phyloP scores from a whole-genome alignment of 2,888 invertebrate species.

The Dasysyrphus tricinctus region DNA sequence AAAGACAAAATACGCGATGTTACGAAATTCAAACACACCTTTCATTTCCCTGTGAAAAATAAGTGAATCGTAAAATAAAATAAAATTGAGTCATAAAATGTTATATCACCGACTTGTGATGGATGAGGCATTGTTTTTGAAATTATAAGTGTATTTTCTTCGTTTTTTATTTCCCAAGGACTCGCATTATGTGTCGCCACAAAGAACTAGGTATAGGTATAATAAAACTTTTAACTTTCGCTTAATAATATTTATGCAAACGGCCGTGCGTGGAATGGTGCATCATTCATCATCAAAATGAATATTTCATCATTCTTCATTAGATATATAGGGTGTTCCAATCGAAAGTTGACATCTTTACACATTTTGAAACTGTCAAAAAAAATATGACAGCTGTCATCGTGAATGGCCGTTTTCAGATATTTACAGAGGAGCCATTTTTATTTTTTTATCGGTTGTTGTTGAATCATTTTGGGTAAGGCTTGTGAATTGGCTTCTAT shows the following conservation, averaged over 20 bases:
- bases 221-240: constrained; percentile 59
- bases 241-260: constrained; percentile 62
- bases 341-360: too few species aligned
- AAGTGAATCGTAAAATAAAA: too few species aligned
- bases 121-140: constrained; percentile 46
- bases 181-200: neutral
- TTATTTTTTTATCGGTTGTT: too few species aligned
- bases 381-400: too few species aligned
- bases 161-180: constrained; percentile 44
- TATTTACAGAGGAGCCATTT: too few species aligned
- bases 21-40: neutral
- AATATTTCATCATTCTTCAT: constrained; percentile 29
- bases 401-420: too few species aligned
- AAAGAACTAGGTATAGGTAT: neutral
- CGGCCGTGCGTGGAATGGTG: neutral
- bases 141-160: constrained; percentile 3
- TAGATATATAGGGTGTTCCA: neutral
- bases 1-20: too few species aligned
- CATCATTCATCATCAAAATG: constrained; percentile 42
- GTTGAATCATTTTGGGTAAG: too few species aligned
- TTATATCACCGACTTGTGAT: constrained; percentile 44
- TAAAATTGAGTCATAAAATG: constrained; percentile 63
- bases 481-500: too few species aligned
- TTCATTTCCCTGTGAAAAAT: constrained; percentile 21
- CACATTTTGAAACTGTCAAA: too few species aligned